Percentiles rank a stretch among this genome's conserved stretches.
Conservation (phyloP, 2,797 vertebrate species). For the Spheniscus humboldti region DNA sequence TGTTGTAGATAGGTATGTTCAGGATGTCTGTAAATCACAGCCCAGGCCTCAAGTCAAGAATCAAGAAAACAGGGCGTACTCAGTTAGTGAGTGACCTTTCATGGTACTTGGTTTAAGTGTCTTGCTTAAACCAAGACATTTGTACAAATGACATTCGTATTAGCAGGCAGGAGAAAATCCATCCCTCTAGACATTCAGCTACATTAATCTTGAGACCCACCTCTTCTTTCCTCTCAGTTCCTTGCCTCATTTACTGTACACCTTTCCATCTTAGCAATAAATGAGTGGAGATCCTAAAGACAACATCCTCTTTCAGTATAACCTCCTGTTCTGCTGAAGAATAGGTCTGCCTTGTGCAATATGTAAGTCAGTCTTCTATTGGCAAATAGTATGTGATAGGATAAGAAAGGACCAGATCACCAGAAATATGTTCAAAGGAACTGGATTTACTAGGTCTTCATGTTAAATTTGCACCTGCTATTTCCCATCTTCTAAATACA, state of each 20-base stretch:
- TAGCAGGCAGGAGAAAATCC: neutral
- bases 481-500: neutral
- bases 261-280: neutral
- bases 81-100: neutral
- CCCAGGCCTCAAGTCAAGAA: neutral
- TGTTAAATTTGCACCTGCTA: neutral
- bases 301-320: neutral
- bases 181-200: neutral
- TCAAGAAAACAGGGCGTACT: neutral
- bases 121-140: neutral
- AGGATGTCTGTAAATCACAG: neutral
- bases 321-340: neutral
- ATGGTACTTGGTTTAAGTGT: neutral
- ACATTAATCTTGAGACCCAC: neutral
- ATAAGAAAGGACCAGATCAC: neutral
- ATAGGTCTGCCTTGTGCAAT: neutral
- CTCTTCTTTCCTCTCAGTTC: neutral
- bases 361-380: neutral
- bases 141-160: neutral
- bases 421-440: neutral
- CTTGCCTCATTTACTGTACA: neutral
- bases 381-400: neutral
- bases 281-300: neutral
- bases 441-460: neutral
- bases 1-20: neutral